Evolutionary conservation across 2,797 vertebrate genomes (phyloP).

Genomic region (Melanotaenia parkinsoni): DNA sequence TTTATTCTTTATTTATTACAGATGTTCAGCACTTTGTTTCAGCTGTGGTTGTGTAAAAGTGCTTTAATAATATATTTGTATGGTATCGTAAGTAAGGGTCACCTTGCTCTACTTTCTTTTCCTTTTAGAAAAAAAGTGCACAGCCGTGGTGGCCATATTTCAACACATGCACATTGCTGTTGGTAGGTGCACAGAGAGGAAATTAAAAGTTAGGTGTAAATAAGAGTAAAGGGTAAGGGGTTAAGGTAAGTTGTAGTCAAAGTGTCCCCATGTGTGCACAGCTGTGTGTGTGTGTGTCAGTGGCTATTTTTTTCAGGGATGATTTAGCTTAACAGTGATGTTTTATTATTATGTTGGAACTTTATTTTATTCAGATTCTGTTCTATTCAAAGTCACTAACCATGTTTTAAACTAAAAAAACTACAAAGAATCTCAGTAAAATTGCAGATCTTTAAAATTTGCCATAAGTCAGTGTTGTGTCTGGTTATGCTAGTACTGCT

Average conservation of each 20-base stretch:
- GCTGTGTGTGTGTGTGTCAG: not conserved
- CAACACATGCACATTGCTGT: not conserved
- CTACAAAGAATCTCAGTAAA: constrained; percentile 30
- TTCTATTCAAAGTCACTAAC: constrained; percentile 37
- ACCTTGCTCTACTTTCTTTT: too few relatives aligned
- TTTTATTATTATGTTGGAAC: constrained; percentile 63
- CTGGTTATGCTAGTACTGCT: constrained; percentile 27
- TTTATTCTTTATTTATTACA: too few relatives aligned
- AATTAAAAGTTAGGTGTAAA: not conserved
- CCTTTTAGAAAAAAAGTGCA: not conserved
- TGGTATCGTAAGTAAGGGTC: too few relatives aligned
- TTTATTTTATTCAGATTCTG: constrained; percentile 49
- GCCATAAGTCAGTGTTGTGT: constrained; percentile 13
- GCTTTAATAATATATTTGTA: too few relatives aligned
- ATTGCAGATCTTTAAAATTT: constrained; percentile 12
- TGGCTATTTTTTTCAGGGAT: constrained; percentile 51
- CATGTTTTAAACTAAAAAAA: constrained; percentile 44
- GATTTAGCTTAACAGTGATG: constrained; percentile 64
- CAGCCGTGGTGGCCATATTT: not conserved
- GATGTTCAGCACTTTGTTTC: too few relatives aligned
- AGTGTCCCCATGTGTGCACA: not conserved
- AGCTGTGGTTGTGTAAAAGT: too few relatives aligned
- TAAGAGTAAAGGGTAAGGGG: not conserved
- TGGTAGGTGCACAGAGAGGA: not conserved
- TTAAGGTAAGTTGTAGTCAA: not conserved